Conservation (phyloP, 2,797 vertebrate species). For the Lateolabrax maculatus region DNA sequence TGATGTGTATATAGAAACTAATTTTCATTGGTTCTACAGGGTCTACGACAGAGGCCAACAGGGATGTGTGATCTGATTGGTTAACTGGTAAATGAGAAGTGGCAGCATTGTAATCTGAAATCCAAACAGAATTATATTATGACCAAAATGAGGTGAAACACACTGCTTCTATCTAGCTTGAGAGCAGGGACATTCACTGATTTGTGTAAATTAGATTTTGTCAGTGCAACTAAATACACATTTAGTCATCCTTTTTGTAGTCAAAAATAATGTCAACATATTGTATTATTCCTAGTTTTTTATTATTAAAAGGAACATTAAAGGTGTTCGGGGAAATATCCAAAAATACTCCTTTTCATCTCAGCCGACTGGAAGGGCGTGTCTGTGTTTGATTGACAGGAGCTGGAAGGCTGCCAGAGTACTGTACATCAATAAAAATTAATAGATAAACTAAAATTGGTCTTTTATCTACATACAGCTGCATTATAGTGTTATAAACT, state of each 20-base stretch:
- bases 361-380: not conserved
- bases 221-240: not conserved
- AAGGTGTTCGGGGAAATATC: not conserved
- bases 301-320: not conserved
- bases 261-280: not conserved
- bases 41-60: conserved; percentile 2
- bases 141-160: not conserved
- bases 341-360: not conserved
- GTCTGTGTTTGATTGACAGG: too few species aligned
- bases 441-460: too few species aligned
- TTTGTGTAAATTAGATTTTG: not conserved
- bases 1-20: not conserved
- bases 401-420: too few species aligned
- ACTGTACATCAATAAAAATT: too few species aligned
- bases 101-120: conserved; percentile 37
- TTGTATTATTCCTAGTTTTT: not conserved
- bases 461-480: not conserved
- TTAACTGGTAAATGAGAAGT: conserved; percentile 40
- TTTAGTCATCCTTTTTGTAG: not conserved
- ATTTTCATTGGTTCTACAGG: conserved; percentile 15
- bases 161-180: not conserved
- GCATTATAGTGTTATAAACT: not conserved
- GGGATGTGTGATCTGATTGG: conserved; percentile 21
- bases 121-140: not conserved
- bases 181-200: conserved; percentile 1